A percentile compares a stretch with the other conserved stretches of the same genome.
Evolutionary conservation across 2,797 vertebrate species (phyloP).

Genomic region (Lindbergichthys nudifrons): DNA sequence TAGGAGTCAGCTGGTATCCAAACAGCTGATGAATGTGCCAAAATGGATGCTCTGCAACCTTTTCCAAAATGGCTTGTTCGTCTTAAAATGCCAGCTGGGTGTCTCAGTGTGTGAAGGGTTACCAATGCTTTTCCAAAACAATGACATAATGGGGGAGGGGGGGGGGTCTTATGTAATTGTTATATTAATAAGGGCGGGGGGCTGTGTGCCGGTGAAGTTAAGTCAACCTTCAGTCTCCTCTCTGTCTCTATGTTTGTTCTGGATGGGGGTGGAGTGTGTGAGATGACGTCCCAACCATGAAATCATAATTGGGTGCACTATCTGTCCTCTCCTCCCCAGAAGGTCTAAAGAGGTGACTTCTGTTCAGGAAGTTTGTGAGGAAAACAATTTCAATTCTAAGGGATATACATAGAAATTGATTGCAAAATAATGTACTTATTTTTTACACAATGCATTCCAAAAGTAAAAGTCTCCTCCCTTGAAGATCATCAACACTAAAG

Average conservation of each 20-base stretch:
- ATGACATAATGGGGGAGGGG: not conserved
- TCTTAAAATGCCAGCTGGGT: not conserved
- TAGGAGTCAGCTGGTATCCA: not conserved
- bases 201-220: not conserved
- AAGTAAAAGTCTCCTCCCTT: not conserved
- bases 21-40: not conserved
- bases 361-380: conserved; percentile 35
- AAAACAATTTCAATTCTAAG: not conserved
- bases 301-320: not conserved
- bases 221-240: not conserved
- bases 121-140: not conserved
- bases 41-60: not conserved
- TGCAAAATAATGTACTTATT: too few species aligned
- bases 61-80: not conserved
- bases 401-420: too few species aligned
- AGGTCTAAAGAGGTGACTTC: conserved; percentile 22
- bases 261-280: not conserved
- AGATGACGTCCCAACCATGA: not conserved
- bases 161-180: not conserved
- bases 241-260: not conserved
- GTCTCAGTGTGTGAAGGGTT: not conserved
- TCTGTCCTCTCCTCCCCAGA: not conserved
- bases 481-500: not conserved
- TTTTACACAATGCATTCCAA: not conserved
- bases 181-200: not conserved